Evolutionary conservation across 2,113 vertebrate species (phyloP).

Genomic region (Mormyrus lacerda): DNA sequence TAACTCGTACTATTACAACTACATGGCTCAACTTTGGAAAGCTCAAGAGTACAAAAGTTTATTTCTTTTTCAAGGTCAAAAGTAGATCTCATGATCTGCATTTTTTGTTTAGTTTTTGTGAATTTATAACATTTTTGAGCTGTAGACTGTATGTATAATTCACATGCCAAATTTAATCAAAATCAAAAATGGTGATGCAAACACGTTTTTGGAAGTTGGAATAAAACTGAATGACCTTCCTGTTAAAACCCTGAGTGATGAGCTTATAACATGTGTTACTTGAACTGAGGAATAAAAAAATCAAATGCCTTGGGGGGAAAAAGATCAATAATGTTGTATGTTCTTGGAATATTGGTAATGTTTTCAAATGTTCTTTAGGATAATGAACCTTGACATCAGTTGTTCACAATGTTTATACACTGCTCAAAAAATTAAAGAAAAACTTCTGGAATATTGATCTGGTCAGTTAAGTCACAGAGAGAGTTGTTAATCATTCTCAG

Average conservation of each 20-base stretch:
- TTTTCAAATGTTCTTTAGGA: background rate
- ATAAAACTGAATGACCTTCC: background rate
- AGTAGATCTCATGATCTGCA: background rate
- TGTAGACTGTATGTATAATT: background rate
- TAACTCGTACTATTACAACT: background rate
- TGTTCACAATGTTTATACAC: background rate
- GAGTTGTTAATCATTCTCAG: too few species aligned
- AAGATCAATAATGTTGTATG: background rate
- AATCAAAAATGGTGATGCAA: background rate
- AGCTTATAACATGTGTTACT: background rate
- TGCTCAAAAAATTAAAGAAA: too few species aligned
- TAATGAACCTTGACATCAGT: background rate
- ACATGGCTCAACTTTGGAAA: background rate
- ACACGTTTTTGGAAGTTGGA: background rate
- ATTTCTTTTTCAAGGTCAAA: background rate
- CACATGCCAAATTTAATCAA: background rate
- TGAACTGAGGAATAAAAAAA: background rate
- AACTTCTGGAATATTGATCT: too few species aligned
- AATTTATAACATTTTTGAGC: background rate
- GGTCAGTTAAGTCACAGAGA: too few species aligned
- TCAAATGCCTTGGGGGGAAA: background rate
- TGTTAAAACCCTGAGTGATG: background rate
- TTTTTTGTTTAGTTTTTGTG: background rate
- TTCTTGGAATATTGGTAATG: background rate
- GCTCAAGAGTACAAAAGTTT: background rate